phyloP scores from a whole-genome alignment of 2,888 invertebrate species.

The Melinaea marsaeus region DNA sequence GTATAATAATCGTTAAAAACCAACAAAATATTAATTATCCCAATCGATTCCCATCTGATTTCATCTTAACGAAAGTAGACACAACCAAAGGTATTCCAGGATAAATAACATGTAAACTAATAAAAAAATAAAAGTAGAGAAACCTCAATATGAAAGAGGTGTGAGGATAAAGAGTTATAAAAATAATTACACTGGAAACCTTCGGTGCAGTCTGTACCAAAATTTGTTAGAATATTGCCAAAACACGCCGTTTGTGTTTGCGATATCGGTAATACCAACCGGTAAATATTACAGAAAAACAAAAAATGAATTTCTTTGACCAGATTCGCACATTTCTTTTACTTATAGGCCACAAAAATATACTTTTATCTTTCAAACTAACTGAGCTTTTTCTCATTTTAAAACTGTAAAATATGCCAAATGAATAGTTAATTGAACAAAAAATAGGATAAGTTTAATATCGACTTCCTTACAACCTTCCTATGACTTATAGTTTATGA shows the following conservation, averaged over 20 bases:
- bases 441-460: conserved; percentile 6
- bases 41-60: background rate
- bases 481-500: conserved; percentile 22
- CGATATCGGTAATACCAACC: too few relatives aligned
- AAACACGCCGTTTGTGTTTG: too few relatives aligned
- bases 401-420: too few relatives aligned
- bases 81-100: too few relatives aligned
- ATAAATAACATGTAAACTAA: too few relatives aligned
- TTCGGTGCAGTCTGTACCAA: too few relatives aligned
- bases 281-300: background rate
- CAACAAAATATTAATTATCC: conserved; percentile 16
- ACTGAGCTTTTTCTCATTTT: too few relatives aligned
- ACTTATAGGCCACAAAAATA: background rate
- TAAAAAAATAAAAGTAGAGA: too few relatives aligned
- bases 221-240: too few relatives aligned
- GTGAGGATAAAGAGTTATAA: too few relatives aligned
- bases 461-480: conserved; percentile 19
- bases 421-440: background rate
- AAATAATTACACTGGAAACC: too few relatives aligned
- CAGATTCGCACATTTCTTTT: background rate
- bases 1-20: conserved; percentile 22
- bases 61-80: background rate
- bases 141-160: too few relatives aligned
- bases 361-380: conserved; percentile 2
- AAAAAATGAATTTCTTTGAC: background rate